Percentiles rank a stretch among this genome's conserved stretches.
Evolutionary conservation across 2,113 vertebrate genomes (phyloP).

Genomic region (Geothlypis trichas): DNA sequence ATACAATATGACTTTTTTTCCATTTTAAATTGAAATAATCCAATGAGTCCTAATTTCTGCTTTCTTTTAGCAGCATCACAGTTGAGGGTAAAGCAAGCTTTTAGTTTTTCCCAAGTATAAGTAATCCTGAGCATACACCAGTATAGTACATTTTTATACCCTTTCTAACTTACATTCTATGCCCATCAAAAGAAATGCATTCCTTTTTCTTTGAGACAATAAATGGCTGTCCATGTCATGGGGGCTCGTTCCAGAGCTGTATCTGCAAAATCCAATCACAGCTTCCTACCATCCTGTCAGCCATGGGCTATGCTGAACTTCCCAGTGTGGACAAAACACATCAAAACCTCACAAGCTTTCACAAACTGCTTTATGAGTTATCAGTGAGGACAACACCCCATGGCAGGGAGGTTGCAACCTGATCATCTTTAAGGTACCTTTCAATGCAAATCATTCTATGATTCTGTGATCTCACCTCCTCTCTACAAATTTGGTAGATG

Average conservation of each 20-base stretch:
- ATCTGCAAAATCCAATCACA: background rate
- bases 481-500: background rate
- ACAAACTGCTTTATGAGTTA: background rate
- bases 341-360: background rate
- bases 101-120: background rate
- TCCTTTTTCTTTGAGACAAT: background rate
- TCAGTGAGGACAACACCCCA: fast-evolving
- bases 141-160: background rate
- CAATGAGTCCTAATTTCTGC: background rate
- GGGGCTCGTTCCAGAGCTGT: background rate
- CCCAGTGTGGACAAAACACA: background rate
- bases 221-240: background rate
- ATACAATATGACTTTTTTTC: background rate
- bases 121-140: background rate
- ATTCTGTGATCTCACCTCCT: background rate
- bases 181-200: background rate
- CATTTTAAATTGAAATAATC: background rate
- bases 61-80: background rate
- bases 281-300: background rate
- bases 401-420: background rate
- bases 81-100: background rate
- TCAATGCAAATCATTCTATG: background rate
- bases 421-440: background rate
- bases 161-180: background rate
- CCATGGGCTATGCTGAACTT: background rate